Conservation (phyloP, 1,140 invertebrate genomes). For the Pogonognathellus flavescens region DNA sequence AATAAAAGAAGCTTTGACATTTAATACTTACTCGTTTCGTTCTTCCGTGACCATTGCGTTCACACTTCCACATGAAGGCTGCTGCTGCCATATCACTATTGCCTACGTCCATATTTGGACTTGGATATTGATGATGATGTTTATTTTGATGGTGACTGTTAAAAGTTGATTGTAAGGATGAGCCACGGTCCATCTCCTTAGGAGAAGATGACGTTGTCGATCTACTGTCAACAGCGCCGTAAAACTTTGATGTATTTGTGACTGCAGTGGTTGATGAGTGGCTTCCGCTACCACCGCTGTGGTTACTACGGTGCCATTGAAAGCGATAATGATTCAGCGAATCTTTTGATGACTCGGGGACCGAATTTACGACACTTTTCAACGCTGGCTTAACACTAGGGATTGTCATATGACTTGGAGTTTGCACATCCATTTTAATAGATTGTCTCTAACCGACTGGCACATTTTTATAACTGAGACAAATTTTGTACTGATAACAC, state of each 20-base stretch:
- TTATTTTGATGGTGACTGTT: constrained; percentile 26
- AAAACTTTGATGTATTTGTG: not conserved
- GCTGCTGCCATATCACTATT: constrained; percentile 55
- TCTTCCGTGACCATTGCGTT: constrained; percentile 59
- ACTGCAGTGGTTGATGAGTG: not conserved
- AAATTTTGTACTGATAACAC: too few species aligned
- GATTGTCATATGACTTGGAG: constrained; percentile 49
- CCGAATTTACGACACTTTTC: constrained; percentile 8
- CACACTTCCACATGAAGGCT: constrained; percentile 63
- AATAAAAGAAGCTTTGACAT: not conserved
- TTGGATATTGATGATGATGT: constrained; percentile 22
- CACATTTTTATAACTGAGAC: not conserved
- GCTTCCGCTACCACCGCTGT: not conserved
- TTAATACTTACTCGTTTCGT: constrained; percentile 58
- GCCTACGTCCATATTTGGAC: constrained; percentile 27
- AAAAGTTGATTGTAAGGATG: constrained; percentile 14
- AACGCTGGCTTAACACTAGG: constrained; percentile 6
- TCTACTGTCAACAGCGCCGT: not conserved
- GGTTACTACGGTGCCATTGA: constrained; percentile 35
- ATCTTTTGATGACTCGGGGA: not conserved
- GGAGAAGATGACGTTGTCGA: not conserved
- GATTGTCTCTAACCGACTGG: not conserved
- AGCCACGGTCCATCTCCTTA: not conserved
- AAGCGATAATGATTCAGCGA: constrained; percentile 37
- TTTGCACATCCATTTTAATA: constrained; percentile 2